These are phyloP conservation scores for Dryas iulia DNA, from an alignment of 1,140 invertebrate genomes.

Conservation along the genomic window DNA sequence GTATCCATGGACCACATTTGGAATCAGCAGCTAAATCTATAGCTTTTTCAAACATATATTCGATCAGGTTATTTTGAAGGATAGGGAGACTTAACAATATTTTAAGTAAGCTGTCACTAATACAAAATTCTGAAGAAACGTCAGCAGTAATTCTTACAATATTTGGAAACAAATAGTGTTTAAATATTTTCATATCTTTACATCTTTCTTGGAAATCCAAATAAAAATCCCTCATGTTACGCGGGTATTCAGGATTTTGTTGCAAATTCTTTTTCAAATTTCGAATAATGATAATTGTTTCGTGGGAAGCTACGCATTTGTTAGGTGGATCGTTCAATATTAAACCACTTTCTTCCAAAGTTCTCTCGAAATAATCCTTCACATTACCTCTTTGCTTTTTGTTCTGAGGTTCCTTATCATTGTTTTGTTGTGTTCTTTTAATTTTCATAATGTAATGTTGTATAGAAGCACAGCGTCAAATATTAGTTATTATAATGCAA, in stretches of 20 bases:
- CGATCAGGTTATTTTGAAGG: conserved; percentile 64
- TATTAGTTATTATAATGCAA: too few relatives aligned
- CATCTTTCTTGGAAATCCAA: conserved; percentile 59
- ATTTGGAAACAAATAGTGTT: conserved; percentile 68
- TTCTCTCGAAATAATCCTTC: conserved; percentile 46
- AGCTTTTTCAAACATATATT: conserved; percentile 67
- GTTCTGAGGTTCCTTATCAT: background rate
- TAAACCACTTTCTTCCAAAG: conserved; percentile 58
- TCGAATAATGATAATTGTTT: conserved; percentile 56
- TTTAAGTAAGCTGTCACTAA: conserved; percentile 66
- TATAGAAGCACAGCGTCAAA: too few relatives aligned
- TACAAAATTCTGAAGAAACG: conserved; percentile 41
- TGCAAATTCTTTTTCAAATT: conserved; percentile 67
- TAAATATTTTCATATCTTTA: conserved; percentile 53
- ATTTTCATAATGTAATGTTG: background rate
- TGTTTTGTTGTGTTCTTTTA: conserved; percentile 2
- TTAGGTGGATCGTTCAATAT: conserved; percentile 52
- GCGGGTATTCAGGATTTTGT: conserved; percentile 67
- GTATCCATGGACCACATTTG: conserved; percentile 61
- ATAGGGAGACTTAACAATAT: conserved; percentile 63
- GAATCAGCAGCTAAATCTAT: conserved; percentile 61
- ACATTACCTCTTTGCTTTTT: conserved; percentile 42
- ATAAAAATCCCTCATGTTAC: conserved; percentile 62
- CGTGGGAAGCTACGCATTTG: conserved; percentile 47
- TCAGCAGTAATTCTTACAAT: conserved; percentile 49